Evolutionary conservation across 2,888 invertebrate species (phyloP), one percentile per base, ranked within the genome.

Genomic region (Falcaria lacertinaria): DNA sequence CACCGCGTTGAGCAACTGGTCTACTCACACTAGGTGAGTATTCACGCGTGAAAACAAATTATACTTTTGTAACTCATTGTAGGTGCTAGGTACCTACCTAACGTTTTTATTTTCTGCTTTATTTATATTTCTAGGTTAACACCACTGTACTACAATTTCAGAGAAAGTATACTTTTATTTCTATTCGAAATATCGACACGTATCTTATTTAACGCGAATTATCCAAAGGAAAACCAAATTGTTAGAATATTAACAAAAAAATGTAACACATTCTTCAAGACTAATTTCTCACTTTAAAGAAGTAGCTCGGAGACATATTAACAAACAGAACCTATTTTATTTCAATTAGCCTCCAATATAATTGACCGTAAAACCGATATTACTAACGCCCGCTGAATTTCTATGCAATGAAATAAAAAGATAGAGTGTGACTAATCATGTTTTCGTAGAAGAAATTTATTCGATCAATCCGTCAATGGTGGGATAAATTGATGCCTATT

Each of bases 401-500:
- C 57, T 41, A 56, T 54, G 54, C 59, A 60, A 59, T 52, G 61
- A 64, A 68, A 64, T 63, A 55, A 64, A 65, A 64, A 64, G 52
- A 57, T 48, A 43, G 52, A 63, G 60, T 67, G 70, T 64, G 52
- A 57, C 76, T 51, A 72, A 76, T 74, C 57, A 50, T 57, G 60
- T 60, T 64, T 63, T 67, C 64, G 60, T 68, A 55, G 62, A 66
- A 53, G 54, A 64, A 28, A 67, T 65, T 64, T 68, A 64, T 69
- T 73, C 73, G 61, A 69, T 71, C 64, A 64, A 54, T 57, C 55
- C 50, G 52, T 67, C 68, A 64, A 64, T 63, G 60, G 57, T 59
- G 57, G 64, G 61, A 63, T 62, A 70, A 78, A 80, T 78, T 75
- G 74, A 55, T 49, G 56, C 49, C 69, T 64, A 75, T 79, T 78